phyloP scores from a whole-genome alignment of 2,888 invertebrate genomes.

The Ditula angustiorana region DNA sequence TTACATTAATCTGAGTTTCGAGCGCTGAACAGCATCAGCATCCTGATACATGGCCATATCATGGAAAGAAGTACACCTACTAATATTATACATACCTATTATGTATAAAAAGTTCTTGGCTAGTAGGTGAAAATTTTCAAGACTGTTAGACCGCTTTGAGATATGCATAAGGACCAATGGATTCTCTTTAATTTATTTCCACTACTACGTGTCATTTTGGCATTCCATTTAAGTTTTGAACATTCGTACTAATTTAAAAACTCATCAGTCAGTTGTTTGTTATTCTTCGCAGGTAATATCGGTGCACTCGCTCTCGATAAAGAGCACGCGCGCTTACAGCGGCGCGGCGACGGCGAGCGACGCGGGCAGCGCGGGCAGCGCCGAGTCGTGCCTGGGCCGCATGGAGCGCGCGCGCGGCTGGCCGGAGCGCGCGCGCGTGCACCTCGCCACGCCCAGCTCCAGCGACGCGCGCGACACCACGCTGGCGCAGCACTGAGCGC shows the following conservation, averaged over 20 bases:
- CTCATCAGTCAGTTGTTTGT: background rate
- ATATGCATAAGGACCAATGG: too few relatives aligned
- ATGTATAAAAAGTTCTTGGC: too few relatives aligned
- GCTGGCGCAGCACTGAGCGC: slow-evolving; percentile 56
- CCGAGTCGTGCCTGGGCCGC: slow-evolving; percentile 61
- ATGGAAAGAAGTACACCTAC: too few relatives aligned
- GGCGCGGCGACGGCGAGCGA: slow-evolving; percentile 45
- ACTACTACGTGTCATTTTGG: too few relatives aligned
- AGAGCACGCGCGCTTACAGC: slow-evolving; percentile 55
- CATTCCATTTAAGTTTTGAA: too few relatives aligned
- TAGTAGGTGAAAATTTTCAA: too few relatives aligned
- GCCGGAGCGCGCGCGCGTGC: slow-evolving; percentile 65
- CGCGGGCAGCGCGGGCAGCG: slow-evolving; percentile 45
- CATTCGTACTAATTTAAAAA: too few relatives aligned
- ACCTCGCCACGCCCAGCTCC: slow-evolving; percentile 68
- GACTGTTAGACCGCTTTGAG: too few relatives aligned
- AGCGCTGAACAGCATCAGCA: too few relatives aligned
- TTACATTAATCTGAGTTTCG: background rate
- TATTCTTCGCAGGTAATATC: slow-evolving; percentile 65
- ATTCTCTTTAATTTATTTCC: too few relatives aligned
- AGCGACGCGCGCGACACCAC: slow-evolving; percentile 57
- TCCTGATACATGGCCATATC: too few relatives aligned
- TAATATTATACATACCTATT: too few relatives aligned
- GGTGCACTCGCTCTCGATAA: slow-evolving; percentile 68
- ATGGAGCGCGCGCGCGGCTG: slow-evolving; percentile 64